phyloP scores from a whole-genome alignment of 2,113 vertebrate genomes.

The Mystacornis crossleyi region DNA sequence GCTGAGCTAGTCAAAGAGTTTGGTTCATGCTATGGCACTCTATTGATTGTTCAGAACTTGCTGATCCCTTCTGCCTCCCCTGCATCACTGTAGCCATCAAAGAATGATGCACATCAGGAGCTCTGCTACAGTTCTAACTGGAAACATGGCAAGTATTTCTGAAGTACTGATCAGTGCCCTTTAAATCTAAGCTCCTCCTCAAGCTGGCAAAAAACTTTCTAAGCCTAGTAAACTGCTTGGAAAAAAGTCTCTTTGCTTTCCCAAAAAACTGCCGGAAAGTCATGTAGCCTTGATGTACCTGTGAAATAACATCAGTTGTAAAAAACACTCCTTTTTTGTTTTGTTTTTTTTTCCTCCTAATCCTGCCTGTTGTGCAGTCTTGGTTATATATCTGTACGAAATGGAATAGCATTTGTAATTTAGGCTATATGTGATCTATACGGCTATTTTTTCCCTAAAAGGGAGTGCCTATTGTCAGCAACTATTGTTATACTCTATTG shows the following conservation, averaged over 20 bases:
- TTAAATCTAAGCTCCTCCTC: background rate
- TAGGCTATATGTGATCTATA: background rate
- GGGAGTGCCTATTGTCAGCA: background rate
- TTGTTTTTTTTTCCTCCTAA: background rate
- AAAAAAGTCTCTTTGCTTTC: background rate
- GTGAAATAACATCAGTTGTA: background rate
- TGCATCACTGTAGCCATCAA: background rate
- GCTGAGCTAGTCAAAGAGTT: constrained; percentile 1
- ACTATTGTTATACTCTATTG: background rate
- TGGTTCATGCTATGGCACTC: background rate
- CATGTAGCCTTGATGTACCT: background rate
- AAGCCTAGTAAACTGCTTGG: background rate
- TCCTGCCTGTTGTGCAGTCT: background rate
- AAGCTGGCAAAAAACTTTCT: background rate
- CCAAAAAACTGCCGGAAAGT: background rate
- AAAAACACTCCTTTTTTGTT: background rate
- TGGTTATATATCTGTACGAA: background rate
- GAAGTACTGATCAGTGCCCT: background rate
- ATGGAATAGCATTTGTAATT: background rate
- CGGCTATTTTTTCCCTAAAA: background rate
- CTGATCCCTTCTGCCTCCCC: background rate
- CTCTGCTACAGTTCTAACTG: background rate
- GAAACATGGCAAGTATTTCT: background rate
- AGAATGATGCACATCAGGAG: background rate
- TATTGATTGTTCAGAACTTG: background rate